Conservation (phyloP, 2,888 invertebrate genomes). For the Synanthedon tipuliformis region DNA sequence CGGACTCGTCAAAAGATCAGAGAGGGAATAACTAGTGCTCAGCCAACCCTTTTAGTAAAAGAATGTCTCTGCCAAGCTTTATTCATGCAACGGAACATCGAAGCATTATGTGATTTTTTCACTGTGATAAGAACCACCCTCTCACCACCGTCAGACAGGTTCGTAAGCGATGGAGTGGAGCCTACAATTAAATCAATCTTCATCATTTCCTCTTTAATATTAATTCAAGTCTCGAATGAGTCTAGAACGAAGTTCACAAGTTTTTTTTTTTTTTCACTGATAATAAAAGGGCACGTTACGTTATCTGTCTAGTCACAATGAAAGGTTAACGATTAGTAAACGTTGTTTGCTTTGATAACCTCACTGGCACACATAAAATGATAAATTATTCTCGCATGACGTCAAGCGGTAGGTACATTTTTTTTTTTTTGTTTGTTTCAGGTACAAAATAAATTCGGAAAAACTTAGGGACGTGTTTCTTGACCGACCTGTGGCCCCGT, state of each 20-base stretch:
- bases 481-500: conserved; percentile 68
- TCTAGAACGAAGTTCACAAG: not conserved
- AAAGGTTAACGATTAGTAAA: not conserved
- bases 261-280: not conserved
- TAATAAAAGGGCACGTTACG: not conserved
- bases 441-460: conserved; percentile 63
- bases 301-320: not conserved
- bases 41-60: too few relatives aligned
- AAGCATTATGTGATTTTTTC: too few relatives aligned
- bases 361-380: not conserved
- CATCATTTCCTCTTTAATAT: too few relatives aligned
- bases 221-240: not conserved
- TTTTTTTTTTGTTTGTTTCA: conserved; percentile 27
- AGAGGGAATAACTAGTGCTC: too few relatives aligned
- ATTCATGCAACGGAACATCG: too few relatives aligned
- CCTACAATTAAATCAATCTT: too few relatives aligned
- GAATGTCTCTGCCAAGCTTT: too few relatives aligned
- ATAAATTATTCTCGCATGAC: not conserved
- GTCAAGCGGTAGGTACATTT: not conserved
- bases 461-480: conserved; percentile 60
- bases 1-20: too few relatives aligned
- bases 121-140: too few relatives aligned
- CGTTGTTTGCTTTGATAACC: not conserved
- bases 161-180: too few relatives aligned
- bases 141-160: too few relatives aligned